phyloP scores from a whole-genome alignment of 2,888 invertebrate species.

The Leptarthrus brevirostris region DNA sequence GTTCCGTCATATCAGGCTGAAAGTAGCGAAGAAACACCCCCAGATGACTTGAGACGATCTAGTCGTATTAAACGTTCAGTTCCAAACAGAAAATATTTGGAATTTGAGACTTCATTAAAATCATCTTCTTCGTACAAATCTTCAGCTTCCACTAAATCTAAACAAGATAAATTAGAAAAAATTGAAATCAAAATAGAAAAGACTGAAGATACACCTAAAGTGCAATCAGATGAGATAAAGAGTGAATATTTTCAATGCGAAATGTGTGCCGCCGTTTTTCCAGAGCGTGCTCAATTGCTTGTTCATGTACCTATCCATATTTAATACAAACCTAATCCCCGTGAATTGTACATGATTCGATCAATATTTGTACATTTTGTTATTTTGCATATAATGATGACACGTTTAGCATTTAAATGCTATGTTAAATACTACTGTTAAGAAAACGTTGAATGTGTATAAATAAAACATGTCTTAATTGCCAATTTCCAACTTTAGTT shows the following conservation, averaged over 20 bases:
- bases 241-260: conserved; percentile 77
- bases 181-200: conserved; percentile 46
- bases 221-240: neutral
- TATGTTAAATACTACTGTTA: neutral
- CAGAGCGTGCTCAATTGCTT: conserved; percentile 77
- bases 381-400: neutral
- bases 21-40: conserved; percentile 50
- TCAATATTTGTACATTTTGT: neutral
- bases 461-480: conserved; percentile 3
- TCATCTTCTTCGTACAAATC: conserved; percentile 5
- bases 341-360: neutral
- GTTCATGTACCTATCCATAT: conserved; percentile 87
- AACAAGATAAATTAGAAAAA: conserved; percentile 50
- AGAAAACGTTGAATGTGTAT: conserved; percentile 14
- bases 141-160: conserved; percentile 3
- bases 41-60: conserved; percentile 57
- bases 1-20: conserved; percentile 46
- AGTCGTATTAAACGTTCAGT: conserved; percentile 57
- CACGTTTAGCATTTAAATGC: neutral
- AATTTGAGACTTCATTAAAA: conserved; percentile 57
- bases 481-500: neutral
- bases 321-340: conserved; percentile 53
- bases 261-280: conserved; percentile 83
- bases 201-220: neutral
- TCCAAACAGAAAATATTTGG: conserved; percentile 61